phyloP scores from a whole-genome alignment of 2,888 invertebrate species.

The Lepas anatifera region DNA sequence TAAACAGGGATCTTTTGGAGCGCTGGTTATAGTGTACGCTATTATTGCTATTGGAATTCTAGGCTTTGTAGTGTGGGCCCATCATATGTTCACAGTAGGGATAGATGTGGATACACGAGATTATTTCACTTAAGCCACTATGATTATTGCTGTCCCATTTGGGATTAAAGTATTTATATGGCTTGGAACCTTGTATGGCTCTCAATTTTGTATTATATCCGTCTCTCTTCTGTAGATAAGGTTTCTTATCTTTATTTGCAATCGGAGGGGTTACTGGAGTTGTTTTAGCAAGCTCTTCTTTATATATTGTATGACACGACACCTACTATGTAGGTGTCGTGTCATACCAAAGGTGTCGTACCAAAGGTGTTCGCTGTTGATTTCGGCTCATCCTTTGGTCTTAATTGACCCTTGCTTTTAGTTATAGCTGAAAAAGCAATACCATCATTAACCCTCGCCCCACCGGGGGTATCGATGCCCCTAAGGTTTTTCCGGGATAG shows the following conservation, averaged over 20 bases:
- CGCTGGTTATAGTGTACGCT: conserved; percentile 67
- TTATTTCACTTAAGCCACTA: conserved; percentile 70
- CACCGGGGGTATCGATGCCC: no score
- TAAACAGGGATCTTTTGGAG: conserved; percentile 60
- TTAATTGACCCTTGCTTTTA: conserved; percentile 39
- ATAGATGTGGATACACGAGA: conserved; percentile 73
- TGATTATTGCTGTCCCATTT: conserved; percentile 75
- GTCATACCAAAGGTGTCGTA: conserved; percentile 70
- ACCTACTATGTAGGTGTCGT: conserved; percentile 70
- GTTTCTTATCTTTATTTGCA: conserved; percentile 66
- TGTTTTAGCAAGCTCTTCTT: conserved; percentile 55
- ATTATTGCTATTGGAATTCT: conserved; percentile 66
- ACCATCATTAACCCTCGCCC: no score
- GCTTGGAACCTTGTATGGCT: conserved; percentile 54
- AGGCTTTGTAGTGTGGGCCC: conserved; percentile 73
- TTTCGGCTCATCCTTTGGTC: conserved; percentile 41
- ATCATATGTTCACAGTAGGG: conserved; percentile 74
- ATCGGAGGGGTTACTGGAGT: conserved; percentile 52
- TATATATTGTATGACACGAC: conserved; percentile 65
- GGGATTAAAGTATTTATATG: conserved; percentile 75
- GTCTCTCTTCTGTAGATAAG: conserved; percentile 51
- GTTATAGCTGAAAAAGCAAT: conserved; percentile 49
- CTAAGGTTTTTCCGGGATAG: no score
- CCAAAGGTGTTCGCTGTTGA: conserved; percentile 49
- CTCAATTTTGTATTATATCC: conserved; percentile 47